Base-by-base conservation (phyloP, 2,113 vertebrate genomes). In the Mus spicilegus region DNA sequence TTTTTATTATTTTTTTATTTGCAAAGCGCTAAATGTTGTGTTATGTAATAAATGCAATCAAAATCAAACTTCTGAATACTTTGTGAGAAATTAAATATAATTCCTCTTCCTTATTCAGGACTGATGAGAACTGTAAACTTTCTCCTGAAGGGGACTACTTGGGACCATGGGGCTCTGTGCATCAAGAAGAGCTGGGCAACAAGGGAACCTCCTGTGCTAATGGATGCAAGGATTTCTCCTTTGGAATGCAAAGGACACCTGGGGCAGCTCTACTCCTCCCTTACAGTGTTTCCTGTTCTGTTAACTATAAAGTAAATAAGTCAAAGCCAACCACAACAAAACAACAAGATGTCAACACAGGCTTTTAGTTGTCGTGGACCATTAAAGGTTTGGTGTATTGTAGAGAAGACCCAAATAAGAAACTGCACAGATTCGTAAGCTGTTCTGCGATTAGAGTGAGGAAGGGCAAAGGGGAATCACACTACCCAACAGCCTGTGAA, bases 301-400 rank as follows among this genome's bases (percentile, higher is more conserved):
- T 82, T 89, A 96, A 69, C 30, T 58, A 87, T 76, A 93, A 91
- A 95, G 70, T 87, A 95, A 94, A 86, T 54, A 94, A 94, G 61
- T 81, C 42, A 91, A 93, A 93, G 81, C 75, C 85, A 90, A 63
- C 11, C 77, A 58, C 78, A 80, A 95, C 90, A 65, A 61, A 77
- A 5, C 30, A n/a, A 78, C 33, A 42, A 75, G 70, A 67, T 8
- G n/a, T 24, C 1, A 30, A 16, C 7, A 36, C 19, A 87, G 82
- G 92, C 5, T 58, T 82, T 77, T 54, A 89, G 56, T 73, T 87
- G 63, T 12, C 65, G 22, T 78, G 87, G 61, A 36, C 95, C 42
- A 65, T 46, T 85, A 75, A 96, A 96, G 33, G 33, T 28, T 10
- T 42, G 8, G 26, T 69, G 12, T 54, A 78, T 80, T 87, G 33